A percentile compares a stretch with the other conserved stretches of the same genome.
Evolutionary conservation across 2,888 invertebrate genomes (phyloP).

Genomic region (Hirudinaria manillensis): DNA sequence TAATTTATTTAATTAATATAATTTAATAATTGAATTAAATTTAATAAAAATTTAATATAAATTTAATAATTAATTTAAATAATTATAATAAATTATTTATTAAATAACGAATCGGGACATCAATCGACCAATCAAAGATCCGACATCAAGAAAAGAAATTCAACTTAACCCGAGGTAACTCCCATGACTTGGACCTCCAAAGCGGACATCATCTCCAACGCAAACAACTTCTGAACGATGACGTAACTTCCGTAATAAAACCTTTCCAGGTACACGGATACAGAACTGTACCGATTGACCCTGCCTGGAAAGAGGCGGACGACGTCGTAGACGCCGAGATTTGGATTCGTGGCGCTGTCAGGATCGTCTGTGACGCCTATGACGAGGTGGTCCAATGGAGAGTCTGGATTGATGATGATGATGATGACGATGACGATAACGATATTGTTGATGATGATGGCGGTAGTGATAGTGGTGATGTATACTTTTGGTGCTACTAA

Average conservation of each 20-base stretch:
- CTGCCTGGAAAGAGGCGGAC: neutral
- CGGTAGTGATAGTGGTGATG: neutral
- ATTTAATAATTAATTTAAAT: too few relatives aligned
- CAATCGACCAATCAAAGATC: too few relatives aligned
- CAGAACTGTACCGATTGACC: neutral
- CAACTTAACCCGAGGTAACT: constrained; percentile 2
- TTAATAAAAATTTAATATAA: too few relatives aligned
- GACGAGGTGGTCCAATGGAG: constrained; percentile 13
- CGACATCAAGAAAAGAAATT: neutral
- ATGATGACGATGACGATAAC: too few relatives aligned
- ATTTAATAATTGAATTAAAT: too few relatives aligned
- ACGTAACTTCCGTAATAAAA: constrained; percentile 17
- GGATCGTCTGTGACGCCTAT: constrained; percentile 18
- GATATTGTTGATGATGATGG: too few relatives aligned
- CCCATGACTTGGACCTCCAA: constrained; percentile 23
- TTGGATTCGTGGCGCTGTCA: neutral
- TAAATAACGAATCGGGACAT: too few relatives aligned
- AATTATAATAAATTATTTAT: too few relatives aligned
- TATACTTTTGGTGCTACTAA: too few relatives aligned
- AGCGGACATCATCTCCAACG: neutral
- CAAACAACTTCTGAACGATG: constrained; percentile 18
- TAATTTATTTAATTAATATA: too few relatives aligned
- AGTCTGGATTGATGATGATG: neutral
- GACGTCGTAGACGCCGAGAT: neutral
- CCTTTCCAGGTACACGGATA: neutral